Evolutionary conservation across 2,113 vertebrate species (phyloP).

Genomic region (Syngnathus scovelli): DNA sequence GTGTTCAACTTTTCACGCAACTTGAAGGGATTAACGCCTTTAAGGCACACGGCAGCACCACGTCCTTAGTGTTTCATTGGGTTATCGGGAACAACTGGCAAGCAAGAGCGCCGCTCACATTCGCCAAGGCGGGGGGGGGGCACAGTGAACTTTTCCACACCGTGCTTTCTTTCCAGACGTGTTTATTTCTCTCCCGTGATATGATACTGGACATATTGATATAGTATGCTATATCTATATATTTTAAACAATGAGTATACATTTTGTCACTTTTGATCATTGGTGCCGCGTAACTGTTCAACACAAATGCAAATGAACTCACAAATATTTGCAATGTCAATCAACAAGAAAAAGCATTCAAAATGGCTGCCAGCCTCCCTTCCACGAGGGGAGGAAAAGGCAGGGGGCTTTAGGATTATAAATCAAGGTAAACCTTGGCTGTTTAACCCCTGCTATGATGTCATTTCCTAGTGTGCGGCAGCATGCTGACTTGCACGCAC

Average conservation of each 20-base stretch:
- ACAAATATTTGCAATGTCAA: not conserved
- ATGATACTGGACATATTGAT: too few species aligned
- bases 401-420: conserved; percentile 52
- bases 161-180: too few species aligned
- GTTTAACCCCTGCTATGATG: conserved; percentile 71
- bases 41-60: too few species aligned
- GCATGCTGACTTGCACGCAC: conserved; percentile 53
- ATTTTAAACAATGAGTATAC: too few species aligned
- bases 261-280: conserved; percentile 26
- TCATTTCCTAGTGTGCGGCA: conserved; percentile 63
- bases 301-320: not conserved
- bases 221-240: too few species aligned
- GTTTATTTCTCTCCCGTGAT: too few species aligned
- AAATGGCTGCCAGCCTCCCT: conserved; percentile 1
- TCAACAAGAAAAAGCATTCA: not conserved
- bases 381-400: conserved; percentile 7
- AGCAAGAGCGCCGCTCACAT: too few species aligned
- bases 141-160: too few species aligned
- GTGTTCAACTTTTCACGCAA: not conserved
- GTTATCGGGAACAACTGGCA: too few species aligned
- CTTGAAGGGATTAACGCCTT: not conserved
- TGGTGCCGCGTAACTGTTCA: conserved; percentile 3
- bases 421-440: conserved; percentile 72
- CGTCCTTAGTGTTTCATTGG: not conserved
- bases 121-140: too few species aligned